Evolutionary conservation across 2,797 vertebrate species (phyloP), one percentile per base, ranked within the genome.

Genomic region (Sparus aurata): DNA sequence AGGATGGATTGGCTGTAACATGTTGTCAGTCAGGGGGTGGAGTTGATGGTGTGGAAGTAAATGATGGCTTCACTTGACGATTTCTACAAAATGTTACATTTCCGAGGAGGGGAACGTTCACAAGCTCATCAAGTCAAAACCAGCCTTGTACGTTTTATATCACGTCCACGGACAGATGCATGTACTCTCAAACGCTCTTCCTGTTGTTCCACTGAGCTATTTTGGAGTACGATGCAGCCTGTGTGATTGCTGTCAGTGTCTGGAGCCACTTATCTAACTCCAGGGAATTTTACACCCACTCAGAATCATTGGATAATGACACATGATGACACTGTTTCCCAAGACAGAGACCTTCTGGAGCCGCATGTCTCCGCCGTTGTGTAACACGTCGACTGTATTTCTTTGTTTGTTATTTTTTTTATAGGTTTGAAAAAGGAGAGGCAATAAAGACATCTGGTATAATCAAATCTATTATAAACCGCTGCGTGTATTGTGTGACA

Each of bases 1-100:
- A 11, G 55, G 53, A 78, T 52, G 55, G 67, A 70, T 15, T 43
- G 74, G 73, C 4, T 34, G 47, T 5, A 67, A 54, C 74, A 46
- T 67, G 66, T 38, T 86, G 76, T 74, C 78, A 78, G 68, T 84
- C 65, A 49, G 50, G 20, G 23, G 60, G 49, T 20, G 61, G 7
- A 53, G 50, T 0, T 46, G 43, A 45, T 64, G 75, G 49, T 15
- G 38, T 55, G 20, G 17, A 67, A 34, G n/a, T 58, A 60, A 69
- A 69, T 61, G 11, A 62, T 45, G 38, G 20, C n/a, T 77, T 69
- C 64, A 25, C 62, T 22, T 52, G 46, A 64, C 20, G 57, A 41
- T 61, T 50, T 75, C 55, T 22, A 45, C 38, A 50, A 43, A 54
- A 63, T 22, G 34, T 17, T 1, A 6, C 47, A 55, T 27, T 54